Evolutionary conservation across 2,113 vertebrate genomes (phyloP), one percentile per base, ranked within the genome.

Genomic region (Gobio gobio): DNA sequence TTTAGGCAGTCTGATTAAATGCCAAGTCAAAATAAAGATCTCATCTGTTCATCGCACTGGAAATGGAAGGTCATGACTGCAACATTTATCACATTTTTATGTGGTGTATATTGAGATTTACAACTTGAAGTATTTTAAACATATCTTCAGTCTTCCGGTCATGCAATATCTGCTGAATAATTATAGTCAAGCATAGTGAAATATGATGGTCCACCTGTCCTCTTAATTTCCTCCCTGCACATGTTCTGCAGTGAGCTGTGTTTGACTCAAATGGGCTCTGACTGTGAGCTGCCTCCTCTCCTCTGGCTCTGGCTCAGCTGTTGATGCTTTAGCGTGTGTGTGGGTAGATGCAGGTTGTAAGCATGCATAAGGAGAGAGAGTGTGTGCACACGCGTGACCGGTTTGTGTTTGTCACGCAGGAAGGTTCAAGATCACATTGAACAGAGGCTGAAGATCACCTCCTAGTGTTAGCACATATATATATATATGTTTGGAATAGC

Each of bases 351-450:
- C 74, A 84, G 26, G 58, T 68, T 81, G 22, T 59, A 59, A 56
- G 61, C 75, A 26, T 78, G 20, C 51, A 33, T 72, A 54, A 68
- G 5, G 13, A 83, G 54, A 29, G 51, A 43, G 81, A 47, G 51
- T 72, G 20, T 68, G 47, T 78, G 26, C 75, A 33, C 22, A 16
- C 29, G 51, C n/a, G 1, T 73, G 78, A 74, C 59, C 4, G 66
- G 16, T 49, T 83, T 68, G 40, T 83, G 79, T 79, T 76, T 70
- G 83, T 74, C 63, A 78, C 7, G 33, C 43, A 5, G 58, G 45
- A 45, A 64, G 43, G 68, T 82, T 83, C 24, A 33, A 80, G 72
- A 82, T 84, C 72, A 73, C 72, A 84, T 78, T 84, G 59, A 63
- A 68, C 45, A 68, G 59, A 59, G 5, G 14, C 40, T 7, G 40